Evolutionary conservation across 2,797 vertebrate genomes (phyloP).

Genomic region (Nasua narica): DNA sequence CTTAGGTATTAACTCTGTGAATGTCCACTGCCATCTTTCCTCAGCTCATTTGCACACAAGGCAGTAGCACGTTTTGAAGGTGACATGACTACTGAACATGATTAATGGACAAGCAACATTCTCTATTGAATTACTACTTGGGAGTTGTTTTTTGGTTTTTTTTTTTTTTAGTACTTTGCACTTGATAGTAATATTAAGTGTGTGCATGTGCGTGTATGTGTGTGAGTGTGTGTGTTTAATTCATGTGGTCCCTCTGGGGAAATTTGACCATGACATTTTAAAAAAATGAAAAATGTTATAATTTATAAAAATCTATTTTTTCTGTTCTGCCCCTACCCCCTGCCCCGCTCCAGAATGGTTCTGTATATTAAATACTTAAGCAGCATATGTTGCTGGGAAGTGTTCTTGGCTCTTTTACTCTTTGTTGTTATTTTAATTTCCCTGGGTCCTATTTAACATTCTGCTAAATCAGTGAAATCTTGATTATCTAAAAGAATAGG

Average conservation of each 20-base stretch:
- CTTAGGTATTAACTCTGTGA: conserved; percentile 2
- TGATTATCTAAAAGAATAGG: conserved; percentile 68
- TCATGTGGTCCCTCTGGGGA: neutral
- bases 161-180: neutral
- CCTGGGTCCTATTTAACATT: conserved; percentile 66
- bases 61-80: neutral
- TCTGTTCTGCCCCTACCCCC: conserved; percentile 39
- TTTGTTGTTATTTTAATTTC: conserved; percentile 59
- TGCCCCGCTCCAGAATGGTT: neutral
- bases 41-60: conserved; percentile 33
- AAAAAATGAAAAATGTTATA: neutral
- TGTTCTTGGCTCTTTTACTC: conserved; percentile 49
- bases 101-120: neutral
- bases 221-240: neutral
- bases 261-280: neutral
- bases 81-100: neutral
- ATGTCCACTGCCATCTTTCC: neutral
- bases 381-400: neutral
- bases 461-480: conserved; percentile 75
- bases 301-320: conserved; percentile 52
- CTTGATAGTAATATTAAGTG: neutral
- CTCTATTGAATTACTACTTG: neutral
- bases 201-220: neutral
- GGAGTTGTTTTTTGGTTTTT: neutral
- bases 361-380: conserved; percentile 31